Conservation (phyloP, 2,113 vertebrate genomes). For the Leptosomus discolor region DNA sequence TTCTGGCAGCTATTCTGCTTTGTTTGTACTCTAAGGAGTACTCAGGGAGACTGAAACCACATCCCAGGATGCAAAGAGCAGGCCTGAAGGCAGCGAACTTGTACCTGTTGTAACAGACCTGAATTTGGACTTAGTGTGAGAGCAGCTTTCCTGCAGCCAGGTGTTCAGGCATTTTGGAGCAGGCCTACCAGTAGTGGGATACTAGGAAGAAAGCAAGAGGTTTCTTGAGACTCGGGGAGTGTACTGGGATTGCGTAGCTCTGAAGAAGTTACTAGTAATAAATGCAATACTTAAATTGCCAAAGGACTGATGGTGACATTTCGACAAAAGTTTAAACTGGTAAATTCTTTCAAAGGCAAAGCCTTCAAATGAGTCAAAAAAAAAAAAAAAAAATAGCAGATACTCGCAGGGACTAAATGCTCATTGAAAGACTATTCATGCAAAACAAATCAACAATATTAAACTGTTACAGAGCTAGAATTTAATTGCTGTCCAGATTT, state of each 20-base stretch:
- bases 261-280: background rate
- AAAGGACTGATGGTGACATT: background rate
- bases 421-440: background rate
- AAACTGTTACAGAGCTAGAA: background rate
- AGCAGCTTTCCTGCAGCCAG: background rate
- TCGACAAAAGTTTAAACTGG: constrained; percentile 67
- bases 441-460: background rate
- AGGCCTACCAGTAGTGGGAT: background rate
- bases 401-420: background rate
- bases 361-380: too few species aligned
- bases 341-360: too few species aligned
- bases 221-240: background rate
- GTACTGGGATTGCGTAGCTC: background rate
- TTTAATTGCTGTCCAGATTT: background rate
- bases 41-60: background rate
- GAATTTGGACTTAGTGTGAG: background rate
- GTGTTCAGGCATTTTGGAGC: background rate
- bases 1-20: background rate
- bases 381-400: background rate
- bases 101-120: background rate
- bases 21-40: background rate
- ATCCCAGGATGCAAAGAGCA: background rate
- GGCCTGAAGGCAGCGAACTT: background rate
- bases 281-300: background rate
- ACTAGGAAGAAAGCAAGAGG: background rate